Evolutionary conservation across 2,113 vertebrate genomes (phyloP).

Genomic region (Gnathonemus echidnorhynchus): DNA sequence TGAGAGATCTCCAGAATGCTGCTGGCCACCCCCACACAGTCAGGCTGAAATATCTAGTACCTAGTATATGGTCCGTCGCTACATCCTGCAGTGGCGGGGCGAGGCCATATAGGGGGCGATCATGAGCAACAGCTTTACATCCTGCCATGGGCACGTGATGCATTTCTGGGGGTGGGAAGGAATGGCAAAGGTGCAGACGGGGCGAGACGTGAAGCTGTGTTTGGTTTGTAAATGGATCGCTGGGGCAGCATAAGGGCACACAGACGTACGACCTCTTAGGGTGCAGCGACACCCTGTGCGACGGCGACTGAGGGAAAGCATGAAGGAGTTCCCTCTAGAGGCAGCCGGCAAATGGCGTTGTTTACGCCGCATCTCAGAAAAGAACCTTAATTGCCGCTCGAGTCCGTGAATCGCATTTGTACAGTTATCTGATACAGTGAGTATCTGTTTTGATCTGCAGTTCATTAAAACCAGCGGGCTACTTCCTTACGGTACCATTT

Average conservation of each 20-base stretch:
- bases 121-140: slow-evolving; percentile 58
- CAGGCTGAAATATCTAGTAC: slow-evolving; percentile 51
- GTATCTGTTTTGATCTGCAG: neutral
- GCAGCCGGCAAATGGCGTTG: neutral
- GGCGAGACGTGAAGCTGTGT: neutral
- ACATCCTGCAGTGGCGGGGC: slow-evolving; percentile 27
- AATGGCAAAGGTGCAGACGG: neutral
- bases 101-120: slow-evolving; percentile 19
- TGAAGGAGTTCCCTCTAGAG: neutral
- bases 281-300: neutral
- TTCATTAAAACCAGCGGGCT: neutral
- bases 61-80: slow-evolving; percentile 47
- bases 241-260: neutral
- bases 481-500: neutral
- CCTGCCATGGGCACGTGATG: slow-evolving; percentile 29
- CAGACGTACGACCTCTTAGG: neutral
- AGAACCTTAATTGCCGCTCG: neutral
- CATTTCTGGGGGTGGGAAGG: neutral
- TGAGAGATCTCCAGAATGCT: neutral
- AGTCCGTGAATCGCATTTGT: neutral
- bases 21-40: slow-evolving; percentile 31
- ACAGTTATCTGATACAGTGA: neutral
- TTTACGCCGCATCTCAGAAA: neutral
- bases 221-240: neutral
- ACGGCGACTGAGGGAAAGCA: neutral